A percentile compares a stretch with the other conserved stretches of the same genome.
Evolutionary conservation across 2,797 vertebrate genomes (phyloP).

Genomic region (Podarcis lilfordi): DNA sequence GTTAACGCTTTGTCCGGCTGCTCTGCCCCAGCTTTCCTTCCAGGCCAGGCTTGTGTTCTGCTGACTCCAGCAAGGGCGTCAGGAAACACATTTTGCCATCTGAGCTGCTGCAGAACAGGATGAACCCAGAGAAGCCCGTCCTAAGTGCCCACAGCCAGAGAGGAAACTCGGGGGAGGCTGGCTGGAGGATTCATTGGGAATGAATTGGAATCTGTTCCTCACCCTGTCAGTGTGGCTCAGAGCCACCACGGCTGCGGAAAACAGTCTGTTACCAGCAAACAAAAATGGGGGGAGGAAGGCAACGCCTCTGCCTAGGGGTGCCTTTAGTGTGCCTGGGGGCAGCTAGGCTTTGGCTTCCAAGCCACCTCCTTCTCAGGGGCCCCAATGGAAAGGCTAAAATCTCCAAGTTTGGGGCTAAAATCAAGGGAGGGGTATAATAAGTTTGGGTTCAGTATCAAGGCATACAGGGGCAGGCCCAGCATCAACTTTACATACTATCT

Average conservation of each 20-base stretch:
- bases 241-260: not conserved
- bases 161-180: not conserved
- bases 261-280: not conserved
- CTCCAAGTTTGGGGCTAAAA: not conserved
- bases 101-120: not conserved
- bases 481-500: no score
- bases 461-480: not conserved
- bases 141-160: not conserved
- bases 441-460: no score
- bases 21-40: not conserved
- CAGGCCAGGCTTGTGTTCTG: not conserved
- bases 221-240: no score
- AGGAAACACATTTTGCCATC: constrained; percentile 11
- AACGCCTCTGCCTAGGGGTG: not conserved
- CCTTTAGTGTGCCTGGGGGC: not conserved
- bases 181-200: not conserved
- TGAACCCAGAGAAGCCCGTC: not conserved
- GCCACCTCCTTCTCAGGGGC: no score
- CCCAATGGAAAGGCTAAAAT: no score
- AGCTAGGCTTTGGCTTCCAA: not conserved
- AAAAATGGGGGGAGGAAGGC: no score
- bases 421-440: not conserved
- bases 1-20: not conserved
- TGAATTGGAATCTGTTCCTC: not conserved
- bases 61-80: not conserved